phyloP scores from a whole-genome alignment of 1,140 invertebrate genomes.

The Megathymus violae region DNA sequence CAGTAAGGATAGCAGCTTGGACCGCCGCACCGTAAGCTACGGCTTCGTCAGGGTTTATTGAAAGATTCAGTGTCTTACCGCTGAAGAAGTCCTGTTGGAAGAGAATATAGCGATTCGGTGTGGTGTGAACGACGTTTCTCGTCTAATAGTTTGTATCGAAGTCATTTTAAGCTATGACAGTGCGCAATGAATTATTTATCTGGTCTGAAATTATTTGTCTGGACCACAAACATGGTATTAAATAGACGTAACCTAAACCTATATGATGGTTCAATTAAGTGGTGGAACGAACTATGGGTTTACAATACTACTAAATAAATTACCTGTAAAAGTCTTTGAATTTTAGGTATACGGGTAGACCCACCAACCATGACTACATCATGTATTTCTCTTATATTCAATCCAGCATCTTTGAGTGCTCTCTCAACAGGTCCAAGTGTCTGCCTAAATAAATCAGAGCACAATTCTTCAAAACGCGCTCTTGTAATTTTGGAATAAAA shows the following conservation, averaged over 20 bases:
- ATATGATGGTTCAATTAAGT: too few species aligned
- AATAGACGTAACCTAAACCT: too few species aligned
- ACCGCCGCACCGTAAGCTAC: conserved; percentile 90
- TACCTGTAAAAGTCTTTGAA: conserved; percentile 86
- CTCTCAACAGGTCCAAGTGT: conserved; percentile 90
- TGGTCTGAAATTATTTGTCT: too few species aligned
- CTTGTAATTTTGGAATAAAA: conserved; percentile 94
- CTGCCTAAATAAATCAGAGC: conserved; percentile 90
- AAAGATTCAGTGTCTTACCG: conserved; percentile 87
- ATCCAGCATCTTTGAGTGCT: conserved; percentile 89
- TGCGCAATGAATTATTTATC: too few species aligned
- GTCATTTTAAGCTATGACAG: too few species aligned
- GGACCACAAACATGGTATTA: too few species aligned
- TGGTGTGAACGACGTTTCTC: too few species aligned
- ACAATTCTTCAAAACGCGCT: conserved; percentile 94
- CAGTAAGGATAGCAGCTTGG: conserved; percentile 90
- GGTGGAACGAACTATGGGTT: too few species aligned
- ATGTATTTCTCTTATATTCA: conserved; percentile 88
- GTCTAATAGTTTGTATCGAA: too few species aligned
- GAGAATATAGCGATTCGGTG: too few species aligned
- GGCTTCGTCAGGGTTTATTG: conserved; percentile 92
- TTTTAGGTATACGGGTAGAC: conserved; percentile 87
- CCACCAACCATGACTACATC: conserved; percentile 88
- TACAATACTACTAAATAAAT: too few species aligned
- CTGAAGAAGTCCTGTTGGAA: conserved; percentile 85